phyloP scores from a whole-genome alignment of 2,888 invertebrate genomes.

The Brachynemurus nebulosus region DNA sequence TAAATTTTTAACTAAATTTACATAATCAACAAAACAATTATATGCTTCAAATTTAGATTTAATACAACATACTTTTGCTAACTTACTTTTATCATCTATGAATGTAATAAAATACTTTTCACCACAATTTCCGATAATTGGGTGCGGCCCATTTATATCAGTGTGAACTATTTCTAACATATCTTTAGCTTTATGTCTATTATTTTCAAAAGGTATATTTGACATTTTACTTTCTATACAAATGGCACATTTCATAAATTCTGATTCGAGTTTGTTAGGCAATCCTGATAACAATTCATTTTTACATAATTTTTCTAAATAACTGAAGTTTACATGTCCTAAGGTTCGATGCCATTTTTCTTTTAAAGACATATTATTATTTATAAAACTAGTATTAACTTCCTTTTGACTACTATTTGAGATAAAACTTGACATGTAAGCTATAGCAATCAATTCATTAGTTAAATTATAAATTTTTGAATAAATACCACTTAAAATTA shows the following conservation, averaged over 20 bases:
- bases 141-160: constrained; percentile 18
- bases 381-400: too few relatives aligned
- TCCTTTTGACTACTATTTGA: constrained; percentile 4
- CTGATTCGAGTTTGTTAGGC: too few relatives aligned
- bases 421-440: constrained; percentile 12
- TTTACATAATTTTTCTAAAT: too few relatives aligned
- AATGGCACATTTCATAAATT: too few relatives aligned
- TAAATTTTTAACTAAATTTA: constrained; percentile 3
- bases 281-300: too few relatives aligned
- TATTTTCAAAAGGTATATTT: constrained; percentile 19
- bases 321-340: constrained; percentile 19
- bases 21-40: constrained; percentile 7
- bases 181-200: constrained; percentile 16
- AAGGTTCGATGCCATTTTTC: constrained; percentile 18
- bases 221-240: constrained; percentile 21
- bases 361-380: constrained; percentile 14
- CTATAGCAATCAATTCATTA: constrained; percentile 13
- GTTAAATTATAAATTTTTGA: constrained; percentile 14
- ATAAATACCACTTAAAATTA: constrained; percentile 12
- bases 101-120: constrained; percentile 9
- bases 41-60: constrained; percentile 7
- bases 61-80: constrained; percentile 8
- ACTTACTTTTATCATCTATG: constrained; percentile 8
- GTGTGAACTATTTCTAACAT: constrained; percentile 15
- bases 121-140: constrained; percentile 7